These are phyloP conservation scores for Hippopotamyrus pictus DNA, from an alignment of 2,797 vertebrate species.

Conservation along the genomic window DNA sequence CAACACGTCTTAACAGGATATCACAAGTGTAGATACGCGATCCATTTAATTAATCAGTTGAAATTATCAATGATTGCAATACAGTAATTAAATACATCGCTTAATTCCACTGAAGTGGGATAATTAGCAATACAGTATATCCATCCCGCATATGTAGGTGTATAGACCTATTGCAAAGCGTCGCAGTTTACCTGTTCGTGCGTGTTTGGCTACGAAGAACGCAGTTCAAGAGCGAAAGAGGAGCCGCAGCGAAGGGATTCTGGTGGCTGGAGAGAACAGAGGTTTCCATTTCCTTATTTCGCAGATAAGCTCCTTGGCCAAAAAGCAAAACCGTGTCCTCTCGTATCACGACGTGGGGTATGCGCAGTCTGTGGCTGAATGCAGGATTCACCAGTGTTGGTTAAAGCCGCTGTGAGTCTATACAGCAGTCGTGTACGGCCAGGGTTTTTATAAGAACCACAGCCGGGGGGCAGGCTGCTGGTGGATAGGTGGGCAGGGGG, in stretches of 20 bases:
- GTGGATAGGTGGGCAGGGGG: constrained; percentile 1
- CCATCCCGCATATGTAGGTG: background rate
- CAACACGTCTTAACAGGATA: background rate
- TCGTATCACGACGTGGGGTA: background rate
- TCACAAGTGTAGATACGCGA: background rate
- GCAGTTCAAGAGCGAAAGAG: constrained; percentile 24
- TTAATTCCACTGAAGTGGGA: background rate
- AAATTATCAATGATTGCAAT: background rate
- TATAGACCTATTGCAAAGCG: background rate
- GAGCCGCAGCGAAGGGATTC: constrained; percentile 27
- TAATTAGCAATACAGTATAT: background rate
- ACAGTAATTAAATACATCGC: background rate
- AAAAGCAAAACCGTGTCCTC: background rate
- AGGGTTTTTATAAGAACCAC: constrained; percentile 38
- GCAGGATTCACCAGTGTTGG: constrained; percentile 1
- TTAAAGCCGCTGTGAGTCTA: constrained; percentile 24
- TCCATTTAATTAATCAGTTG: background rate
- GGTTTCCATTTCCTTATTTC: constrained; percentile 46
- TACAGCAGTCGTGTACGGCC: background rate
- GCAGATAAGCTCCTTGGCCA: background rate
- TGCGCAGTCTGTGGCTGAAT: background rate
- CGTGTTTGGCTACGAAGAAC: constrained; percentile 26
- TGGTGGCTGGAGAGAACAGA: constrained; percentile 35
- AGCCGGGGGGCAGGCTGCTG: constrained; percentile 11
- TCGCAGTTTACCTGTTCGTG: constrained; percentile 40